phyloP scores from a whole-genome alignment of 2,797 vertebrate species.

The Eidolon dupreanum region DNA sequence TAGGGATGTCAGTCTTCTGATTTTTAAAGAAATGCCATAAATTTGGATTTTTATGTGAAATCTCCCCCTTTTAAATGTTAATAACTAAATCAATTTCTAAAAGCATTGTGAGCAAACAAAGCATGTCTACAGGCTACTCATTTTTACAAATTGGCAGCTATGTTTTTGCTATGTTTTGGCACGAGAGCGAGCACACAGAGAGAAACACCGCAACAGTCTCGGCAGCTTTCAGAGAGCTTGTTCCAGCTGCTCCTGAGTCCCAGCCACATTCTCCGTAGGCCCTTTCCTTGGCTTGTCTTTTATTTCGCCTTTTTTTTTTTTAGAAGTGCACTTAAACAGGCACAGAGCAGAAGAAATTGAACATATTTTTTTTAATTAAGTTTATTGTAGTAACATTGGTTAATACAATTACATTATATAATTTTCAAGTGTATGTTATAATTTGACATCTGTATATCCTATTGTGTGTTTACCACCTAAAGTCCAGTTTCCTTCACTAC shows the following conservation, averaged over 20 bases:
- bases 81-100: conserved; percentile 10
- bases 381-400: too few relatives aligned
- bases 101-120: conserved; percentile 37
- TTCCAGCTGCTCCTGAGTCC: background rate
- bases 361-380: too few relatives aligned
- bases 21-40: background rate
- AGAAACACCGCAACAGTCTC: background rate
- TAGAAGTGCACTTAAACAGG: too few relatives aligned
- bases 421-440: too few relatives aligned
- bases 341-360: too few relatives aligned
- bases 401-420: too few relatives aligned
- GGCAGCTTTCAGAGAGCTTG: background rate
- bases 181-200: background rate
- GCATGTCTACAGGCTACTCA: background rate
- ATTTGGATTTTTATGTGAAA: conserved; percentile 44
- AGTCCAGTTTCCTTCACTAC: too few relatives aligned
- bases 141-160: conserved; percentile 8
- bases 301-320: background rate
- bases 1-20: background rate
- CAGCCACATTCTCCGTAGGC: accelerated
- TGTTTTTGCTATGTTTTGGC: background rate
- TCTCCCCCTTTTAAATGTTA: conserved; percentile 4
- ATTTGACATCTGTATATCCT: too few relatives aligned
- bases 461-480: too few relatives aligned
- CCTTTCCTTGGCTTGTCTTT: background rate